A percentile compares a stretch with the other conserved stretches of the same genome.
Conservation (phyloP, 2,797 vertebrate species). For the Acridotheres tristis region DNA sequence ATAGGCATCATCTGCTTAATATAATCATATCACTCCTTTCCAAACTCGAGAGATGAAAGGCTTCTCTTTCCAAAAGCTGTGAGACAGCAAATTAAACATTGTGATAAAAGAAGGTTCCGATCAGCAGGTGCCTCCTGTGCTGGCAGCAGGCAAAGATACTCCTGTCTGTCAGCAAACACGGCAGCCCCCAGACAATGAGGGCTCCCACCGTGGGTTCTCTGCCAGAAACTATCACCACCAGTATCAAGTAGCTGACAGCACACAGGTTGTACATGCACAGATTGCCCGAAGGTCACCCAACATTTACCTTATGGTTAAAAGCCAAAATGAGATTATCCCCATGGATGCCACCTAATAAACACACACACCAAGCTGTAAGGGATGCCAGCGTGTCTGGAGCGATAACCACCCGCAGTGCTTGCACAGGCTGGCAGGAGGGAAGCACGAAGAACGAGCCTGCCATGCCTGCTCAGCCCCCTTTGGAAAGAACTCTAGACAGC, state of each 20-base stretch:
- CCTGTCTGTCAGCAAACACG: constrained; percentile 7
- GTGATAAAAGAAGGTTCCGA: constrained; percentile 32
- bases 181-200: neutral
- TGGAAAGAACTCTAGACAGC: neutral
- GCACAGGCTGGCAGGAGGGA: neutral
- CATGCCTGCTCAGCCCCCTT: neutral
- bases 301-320: constrained; percentile 41
- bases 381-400: neutral
- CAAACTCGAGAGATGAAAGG: neutral
- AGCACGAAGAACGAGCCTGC: neutral
- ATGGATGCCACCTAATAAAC: constrained; percentile 58
- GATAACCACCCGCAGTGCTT: neutral
- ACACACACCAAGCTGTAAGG: neutral
- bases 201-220: constrained; percentile 11
- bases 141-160: constrained; percentile 15
- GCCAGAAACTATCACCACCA: constrained; percentile 15
- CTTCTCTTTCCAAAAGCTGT: constrained; percentile 21
- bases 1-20: constrained; percentile 13
- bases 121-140: constrained; percentile 40
- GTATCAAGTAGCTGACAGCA: constrained; percentile 47
- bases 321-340: constrained; percentile 60
- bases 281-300: constrained; percentile 5
- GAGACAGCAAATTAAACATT: constrained; percentile 33
- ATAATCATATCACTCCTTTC: neutral
- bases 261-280: neutral